phyloP scores from a whole-genome alignment of 2,113 vertebrate genomes.

The Mastomys natalensis region DNA sequence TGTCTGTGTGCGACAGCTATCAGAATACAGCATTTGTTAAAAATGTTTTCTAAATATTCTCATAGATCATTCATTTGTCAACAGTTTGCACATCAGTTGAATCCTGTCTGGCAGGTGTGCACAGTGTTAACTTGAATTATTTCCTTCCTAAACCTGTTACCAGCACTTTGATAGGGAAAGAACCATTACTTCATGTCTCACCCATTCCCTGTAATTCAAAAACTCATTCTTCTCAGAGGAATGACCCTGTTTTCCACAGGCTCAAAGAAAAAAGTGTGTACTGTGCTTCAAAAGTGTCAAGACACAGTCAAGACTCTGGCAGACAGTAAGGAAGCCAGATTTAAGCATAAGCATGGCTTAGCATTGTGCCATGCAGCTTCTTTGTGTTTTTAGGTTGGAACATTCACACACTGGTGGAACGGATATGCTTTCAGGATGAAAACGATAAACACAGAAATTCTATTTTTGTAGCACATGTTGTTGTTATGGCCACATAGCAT shows the following conservation, averaged over 20 bases:
- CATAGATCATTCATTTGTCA: constrained; percentile 64
- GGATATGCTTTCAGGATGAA: neutral
- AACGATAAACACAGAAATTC: neutral
- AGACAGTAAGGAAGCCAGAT: neutral
- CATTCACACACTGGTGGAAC: neutral
- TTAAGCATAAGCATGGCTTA: neutral
- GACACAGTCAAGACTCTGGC: neutral
- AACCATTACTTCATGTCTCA: neutral
- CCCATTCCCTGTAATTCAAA: constrained; percentile 35
- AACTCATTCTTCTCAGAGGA: constrained; percentile 36
- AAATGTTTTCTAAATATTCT: constrained; percentile 72
- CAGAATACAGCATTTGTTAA: constrained; percentile 44
- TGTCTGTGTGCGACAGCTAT: constrained; percentile 12
- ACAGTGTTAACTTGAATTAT: constrained; percentile 44
- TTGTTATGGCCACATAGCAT: neutral
- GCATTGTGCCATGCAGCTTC: neutral
- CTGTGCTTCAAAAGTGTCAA: neutral
- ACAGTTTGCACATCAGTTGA: constrained; percentile 54
- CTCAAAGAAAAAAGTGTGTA: neutral
- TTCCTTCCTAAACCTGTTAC: neutral
- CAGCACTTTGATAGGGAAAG: constrained; percentile 14
- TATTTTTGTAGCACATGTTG: neutral
- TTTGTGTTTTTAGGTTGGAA: constrained; percentile 29
- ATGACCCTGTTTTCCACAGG: neutral
- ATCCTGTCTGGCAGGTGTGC: constrained; percentile 54